Percentiles rank a stretch among this genome's conserved stretches.
These are phyloP conservation scores for Tolmerus cingulatus DNA, from an alignment of 2,888 invertebrate genomes.

Conservation along the genomic window DNA sequence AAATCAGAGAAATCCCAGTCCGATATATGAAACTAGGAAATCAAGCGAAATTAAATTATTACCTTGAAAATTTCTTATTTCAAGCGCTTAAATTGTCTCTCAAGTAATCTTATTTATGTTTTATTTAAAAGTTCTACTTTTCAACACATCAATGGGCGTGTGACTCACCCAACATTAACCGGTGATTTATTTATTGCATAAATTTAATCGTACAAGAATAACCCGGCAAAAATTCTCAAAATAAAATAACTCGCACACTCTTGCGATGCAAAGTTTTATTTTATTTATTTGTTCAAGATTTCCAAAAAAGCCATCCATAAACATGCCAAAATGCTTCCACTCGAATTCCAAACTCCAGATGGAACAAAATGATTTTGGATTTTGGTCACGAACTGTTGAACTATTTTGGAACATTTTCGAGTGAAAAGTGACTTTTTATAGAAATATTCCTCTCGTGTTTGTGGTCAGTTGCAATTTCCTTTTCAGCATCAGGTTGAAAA, in stretches of 20 bases:
- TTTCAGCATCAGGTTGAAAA: not conserved
- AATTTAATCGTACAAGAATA: not conserved
- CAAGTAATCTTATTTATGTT: not conserved
- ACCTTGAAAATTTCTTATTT: not conserved
- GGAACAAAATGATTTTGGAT: not conserved
- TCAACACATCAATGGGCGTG: not conserved
- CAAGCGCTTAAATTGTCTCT: not conserved
- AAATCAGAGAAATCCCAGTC: no score
- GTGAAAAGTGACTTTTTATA: not conserved
- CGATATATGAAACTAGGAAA: no score
- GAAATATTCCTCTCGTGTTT: not conserved
- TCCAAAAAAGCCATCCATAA: not conserved
- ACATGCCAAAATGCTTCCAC: not conserved
- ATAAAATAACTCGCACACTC: not conserved
- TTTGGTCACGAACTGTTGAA: not conserved
- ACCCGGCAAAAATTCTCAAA: not conserved
- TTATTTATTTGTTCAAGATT: not conserved
- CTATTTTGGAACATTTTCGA: not conserved
- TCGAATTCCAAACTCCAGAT: not conserved
- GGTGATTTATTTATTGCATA: not conserved
- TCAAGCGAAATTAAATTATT: not conserved
- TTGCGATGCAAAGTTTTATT: not conserved
- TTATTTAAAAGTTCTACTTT: not conserved
- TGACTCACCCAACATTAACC: not conserved
- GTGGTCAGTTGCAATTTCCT: not conserved